Base-by-base conservation (phyloP, 2,888 invertebrate species). In the Dysmachus trigonus region DNA sequence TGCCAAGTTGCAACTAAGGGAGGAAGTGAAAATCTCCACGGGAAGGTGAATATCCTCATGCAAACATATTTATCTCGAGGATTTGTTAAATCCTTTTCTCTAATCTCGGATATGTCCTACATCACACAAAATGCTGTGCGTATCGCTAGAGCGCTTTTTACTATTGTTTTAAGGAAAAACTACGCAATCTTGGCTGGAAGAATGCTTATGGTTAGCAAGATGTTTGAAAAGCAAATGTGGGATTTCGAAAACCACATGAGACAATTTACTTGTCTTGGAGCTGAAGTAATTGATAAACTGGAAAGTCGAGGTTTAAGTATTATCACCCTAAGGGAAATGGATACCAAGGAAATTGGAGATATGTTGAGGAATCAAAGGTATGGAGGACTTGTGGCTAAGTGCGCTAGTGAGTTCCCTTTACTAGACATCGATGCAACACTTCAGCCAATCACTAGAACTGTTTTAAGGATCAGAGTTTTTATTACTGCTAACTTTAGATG, bases 391-490 rank as follows among this genome's bases (percentile, higher is more conserved):
- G 94, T 99, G 0, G 97, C 97, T 91, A 95, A 95, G 89, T 97
- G 96, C 89, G 96, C 97, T 0, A 94, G 95, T 22, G 96, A 97
- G 89, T 95, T 99, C 89, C 99, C 99, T 0, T 90, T 94, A 0
- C 91, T 99, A 2, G 95, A 96, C 38, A 94, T 98, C 89, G 96
- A 97, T 38, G 95, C 97, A 0, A 94, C 93, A 35, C 93, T 99
- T 8, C 98, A 99, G 90, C 99, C 99, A 0, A 99, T 99, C 88
- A 99, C 99, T 0, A 94, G 98, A 76, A 98, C 97, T 0, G 96
- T 98, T 4, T 92, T 98, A 15, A 93, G 96, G 89, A 96, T 99
- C 88, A 94, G 95, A 86, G 94, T 99, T 15, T 94, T 94, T 84
- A 95, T 99, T 30, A 94, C 93, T 86, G 95, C 98, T 0, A 95